These are phyloP conservation scores for Epirrita christyi DNA, from an alignment of 2,888 invertebrate species.

Conservation along the genomic window DNA sequence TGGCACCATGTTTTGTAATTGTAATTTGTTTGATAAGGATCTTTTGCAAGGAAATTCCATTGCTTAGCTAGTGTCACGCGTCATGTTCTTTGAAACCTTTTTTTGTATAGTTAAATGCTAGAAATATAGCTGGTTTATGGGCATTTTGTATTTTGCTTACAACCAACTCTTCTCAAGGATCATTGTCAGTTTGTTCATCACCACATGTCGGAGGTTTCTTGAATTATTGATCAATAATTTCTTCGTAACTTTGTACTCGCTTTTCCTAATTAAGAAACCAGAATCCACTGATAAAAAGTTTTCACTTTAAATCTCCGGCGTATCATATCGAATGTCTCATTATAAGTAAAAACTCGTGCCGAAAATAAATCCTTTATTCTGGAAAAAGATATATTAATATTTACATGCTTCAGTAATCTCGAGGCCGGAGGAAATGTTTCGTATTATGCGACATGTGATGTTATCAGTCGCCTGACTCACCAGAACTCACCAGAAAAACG, in stretches of 20 bases:
- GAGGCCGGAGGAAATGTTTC: slow-evolving; percentile 32
- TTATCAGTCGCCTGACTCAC: slow-evolving; percentile 53
- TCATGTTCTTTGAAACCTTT: background rate
- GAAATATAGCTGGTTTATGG: background rate
- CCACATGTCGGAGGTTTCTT: background rate
- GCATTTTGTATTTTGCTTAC: background rate
- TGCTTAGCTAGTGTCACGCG: slow-evolving; percentile 13
- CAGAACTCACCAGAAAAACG: slow-evolving; percentile 60
- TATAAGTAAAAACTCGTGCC: slow-evolving; percentile 24
- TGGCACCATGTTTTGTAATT: slow-evolving; percentile 29
- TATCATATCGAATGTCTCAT: slow-evolving; percentile 23
- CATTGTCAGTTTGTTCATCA: background rate
- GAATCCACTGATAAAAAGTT: slow-evolving; percentile 12
- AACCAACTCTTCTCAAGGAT: background rate
- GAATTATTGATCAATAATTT: background rate
- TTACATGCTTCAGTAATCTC: slow-evolving; percentile 46
- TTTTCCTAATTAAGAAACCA: slow-evolving; percentile 8
- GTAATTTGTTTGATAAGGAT: slow-evolving; percentile 32
- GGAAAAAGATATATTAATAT: slow-evolving; percentile 36
- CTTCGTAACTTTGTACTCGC: background rate
- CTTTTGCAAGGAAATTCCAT: slow-evolving; percentile 21
- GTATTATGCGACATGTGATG: slow-evolving; percentile 49
- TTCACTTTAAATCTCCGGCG: background rate
- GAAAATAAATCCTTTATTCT: slow-evolving; percentile 30
- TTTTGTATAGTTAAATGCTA: background rate